Conservation (phyloP, 2,797 vertebrate genomes). For the Sciaenops ocellatus region DNA sequence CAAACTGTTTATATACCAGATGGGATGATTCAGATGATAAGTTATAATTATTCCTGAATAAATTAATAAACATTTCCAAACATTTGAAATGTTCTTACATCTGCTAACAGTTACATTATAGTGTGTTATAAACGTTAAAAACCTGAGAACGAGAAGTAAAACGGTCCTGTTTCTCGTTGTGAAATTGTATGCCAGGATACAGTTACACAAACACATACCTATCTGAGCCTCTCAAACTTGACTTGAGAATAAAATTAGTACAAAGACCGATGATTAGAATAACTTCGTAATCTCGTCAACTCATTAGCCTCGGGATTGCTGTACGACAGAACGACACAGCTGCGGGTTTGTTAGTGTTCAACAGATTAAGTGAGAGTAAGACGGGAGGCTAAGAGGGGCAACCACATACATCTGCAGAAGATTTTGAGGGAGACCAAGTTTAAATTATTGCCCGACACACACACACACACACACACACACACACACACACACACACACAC, state of each 20-base stretch:
- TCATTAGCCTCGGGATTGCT: slow-evolving; percentile 31
- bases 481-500: background rate
- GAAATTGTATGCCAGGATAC: no score
- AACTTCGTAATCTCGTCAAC: background rate
- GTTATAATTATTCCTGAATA: background rate
- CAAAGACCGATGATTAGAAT: slow-evolving; percentile 9
- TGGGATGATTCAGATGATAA: no score
- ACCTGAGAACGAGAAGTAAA: no score
- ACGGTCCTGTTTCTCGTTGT: no score
- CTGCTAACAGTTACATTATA: background rate
- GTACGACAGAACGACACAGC: slow-evolving; percentile 5
- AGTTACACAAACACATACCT: background rate
- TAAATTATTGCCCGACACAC: slow-evolving; percentile 29
- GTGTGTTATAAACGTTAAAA: background rate
- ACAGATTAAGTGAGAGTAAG: slow-evolving; percentile 30
- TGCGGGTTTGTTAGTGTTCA: background rate
- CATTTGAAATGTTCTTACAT: background rate
- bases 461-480: slow-evolving; percentile 19
- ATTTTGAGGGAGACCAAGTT: slow-evolving; percentile 32
- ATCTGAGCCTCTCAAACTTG: background rate
- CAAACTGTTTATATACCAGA: no score
- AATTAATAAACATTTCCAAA: background rate
- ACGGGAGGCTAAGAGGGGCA: background rate
- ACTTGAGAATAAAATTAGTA: slow-evolving; percentile 3
- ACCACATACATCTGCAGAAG: slow-evolving; percentile 24